Evolutionary conservation across 2,113 vertebrate species (phyloP).

Genomic region (Ochotona princeps): DNA sequence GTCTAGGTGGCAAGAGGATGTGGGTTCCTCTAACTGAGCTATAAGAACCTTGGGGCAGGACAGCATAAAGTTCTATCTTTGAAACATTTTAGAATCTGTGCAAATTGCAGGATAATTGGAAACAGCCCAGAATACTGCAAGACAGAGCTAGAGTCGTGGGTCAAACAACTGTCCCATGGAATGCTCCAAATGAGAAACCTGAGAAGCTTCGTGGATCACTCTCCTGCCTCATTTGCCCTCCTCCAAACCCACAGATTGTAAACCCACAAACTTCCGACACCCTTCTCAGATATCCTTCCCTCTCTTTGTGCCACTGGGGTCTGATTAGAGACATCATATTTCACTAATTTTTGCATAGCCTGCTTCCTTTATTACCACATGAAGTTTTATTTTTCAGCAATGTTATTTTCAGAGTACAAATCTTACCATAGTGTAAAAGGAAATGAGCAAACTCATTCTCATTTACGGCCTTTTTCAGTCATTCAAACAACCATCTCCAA

Average conservation of each 20-base stretch:
- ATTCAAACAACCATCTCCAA: background rate
- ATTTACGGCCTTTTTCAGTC: background rate
- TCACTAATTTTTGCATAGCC: background rate
- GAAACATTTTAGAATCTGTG: constrained; percentile 31
- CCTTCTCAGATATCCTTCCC: background rate
- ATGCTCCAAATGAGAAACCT: background rate
- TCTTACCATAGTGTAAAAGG: background rate
- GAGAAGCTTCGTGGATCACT: background rate
- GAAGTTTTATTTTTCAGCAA: background rate
- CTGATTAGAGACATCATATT: background rate
- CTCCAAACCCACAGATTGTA: background rate
- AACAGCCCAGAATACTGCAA: constrained; percentile 1
- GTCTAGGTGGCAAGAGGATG: background rate
- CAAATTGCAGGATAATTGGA: constrained; percentile 31
- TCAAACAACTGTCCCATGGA: constrained; percentile 4
- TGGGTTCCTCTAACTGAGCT: background rate
- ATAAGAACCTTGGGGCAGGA: background rate
- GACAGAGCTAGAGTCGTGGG: background rate
- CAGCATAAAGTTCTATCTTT: constrained; percentile 38
- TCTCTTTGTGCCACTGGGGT: background rate
- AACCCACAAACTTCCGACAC: too few species aligned
- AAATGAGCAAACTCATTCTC: background rate
- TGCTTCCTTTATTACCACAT: background rate
- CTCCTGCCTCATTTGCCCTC: background rate
- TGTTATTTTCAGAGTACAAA: constrained; percentile 17